A percentile compares a stretch with the other conserved stretches of the same genome.
Conservation (phyloP, 1,140 invertebrate species). For the Epicauta chinensis region DNA sequence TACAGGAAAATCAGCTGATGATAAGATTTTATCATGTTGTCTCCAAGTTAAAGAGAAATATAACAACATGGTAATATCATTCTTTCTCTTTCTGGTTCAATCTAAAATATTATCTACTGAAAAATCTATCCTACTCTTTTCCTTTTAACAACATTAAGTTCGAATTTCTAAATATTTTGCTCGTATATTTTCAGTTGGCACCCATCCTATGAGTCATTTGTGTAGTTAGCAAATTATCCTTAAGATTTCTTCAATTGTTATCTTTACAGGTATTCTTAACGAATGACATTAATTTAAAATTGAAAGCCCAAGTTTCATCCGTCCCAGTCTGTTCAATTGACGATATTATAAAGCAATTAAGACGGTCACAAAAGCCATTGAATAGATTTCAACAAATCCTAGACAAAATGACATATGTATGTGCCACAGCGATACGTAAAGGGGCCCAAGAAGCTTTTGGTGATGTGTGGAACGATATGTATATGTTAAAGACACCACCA, state of each 20-base stretch:
- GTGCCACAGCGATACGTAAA: conserved; percentile 24
- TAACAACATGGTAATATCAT: conserved; percentile 23
- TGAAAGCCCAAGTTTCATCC: conserved; percentile 22
- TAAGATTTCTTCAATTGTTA: no score
- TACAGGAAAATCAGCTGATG: conserved; percentile 25
- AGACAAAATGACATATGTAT: conserved; percentile 20
- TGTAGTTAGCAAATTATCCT: conserved; percentile 26
- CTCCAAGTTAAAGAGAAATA: conserved; percentile 29
- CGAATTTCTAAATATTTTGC: no score
- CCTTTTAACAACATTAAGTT: no score
- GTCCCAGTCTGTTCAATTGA: conserved; percentile 17
- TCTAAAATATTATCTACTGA: no score
- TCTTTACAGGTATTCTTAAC: background rate
- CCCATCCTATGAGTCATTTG: no score
- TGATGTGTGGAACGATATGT: conserved; percentile 23
- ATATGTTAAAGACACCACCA: conserved; percentile 18
- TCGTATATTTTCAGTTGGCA: no score
- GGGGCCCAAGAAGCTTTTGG: conserved; percentile 29
- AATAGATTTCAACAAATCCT: conserved; percentile 19
- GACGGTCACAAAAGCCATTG: background rate
- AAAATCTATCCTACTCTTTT: no score
- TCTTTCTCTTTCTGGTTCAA: background rate
- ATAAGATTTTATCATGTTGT: conserved; percentile 31
- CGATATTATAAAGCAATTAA: conserved; percentile 22
- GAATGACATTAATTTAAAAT: conserved; percentile 28